Evolutionary conservation across 2,113 vertebrate species (phyloP).

Genomic region (Neodontobutis hainanensis): DNA sequence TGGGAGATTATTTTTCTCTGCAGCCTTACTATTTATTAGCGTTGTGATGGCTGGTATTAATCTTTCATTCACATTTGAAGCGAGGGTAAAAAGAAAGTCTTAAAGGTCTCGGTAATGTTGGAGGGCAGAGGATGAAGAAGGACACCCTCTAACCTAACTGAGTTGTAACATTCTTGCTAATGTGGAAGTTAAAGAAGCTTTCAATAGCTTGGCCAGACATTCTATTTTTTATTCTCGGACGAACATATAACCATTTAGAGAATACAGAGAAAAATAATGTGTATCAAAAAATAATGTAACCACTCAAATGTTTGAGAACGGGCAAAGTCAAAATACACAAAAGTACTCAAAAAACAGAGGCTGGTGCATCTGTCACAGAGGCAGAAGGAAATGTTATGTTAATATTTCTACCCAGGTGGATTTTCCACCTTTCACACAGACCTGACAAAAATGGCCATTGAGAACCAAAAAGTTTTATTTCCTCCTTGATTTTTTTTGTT

Average conservation of each 20-base stretch:
- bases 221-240: background rate
- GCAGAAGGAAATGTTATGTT: too few species aligned
- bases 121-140: constrained; percentile 64
- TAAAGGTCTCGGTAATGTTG: constrained; percentile 65
- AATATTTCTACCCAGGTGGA: background rate
- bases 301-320: too few species aligned
- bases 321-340: too few species aligned
- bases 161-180: constrained; percentile 35
- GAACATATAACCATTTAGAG: too few species aligned
- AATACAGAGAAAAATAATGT: too few species aligned
- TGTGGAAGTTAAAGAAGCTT: background rate
- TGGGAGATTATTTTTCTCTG: constrained; percentile 6
- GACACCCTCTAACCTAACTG: constrained; percentile 71
- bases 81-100: constrained; percentile 49
- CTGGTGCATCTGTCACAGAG: too few species aligned
- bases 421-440: background rate
- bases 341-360: too few species aligned
- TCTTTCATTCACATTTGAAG: constrained; percentile 52
- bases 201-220: background rate
- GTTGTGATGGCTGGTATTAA: constrained; percentile 49
- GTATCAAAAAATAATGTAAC: too few species aligned
- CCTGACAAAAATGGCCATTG: background rate
- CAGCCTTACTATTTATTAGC: constrained; percentile 53
- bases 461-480: constrained; percentile 12
- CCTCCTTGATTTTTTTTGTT: constrained; percentile 7